Conservation (phyloP, 2,113 vertebrate species). For the Dinomys branickii region DNA sequence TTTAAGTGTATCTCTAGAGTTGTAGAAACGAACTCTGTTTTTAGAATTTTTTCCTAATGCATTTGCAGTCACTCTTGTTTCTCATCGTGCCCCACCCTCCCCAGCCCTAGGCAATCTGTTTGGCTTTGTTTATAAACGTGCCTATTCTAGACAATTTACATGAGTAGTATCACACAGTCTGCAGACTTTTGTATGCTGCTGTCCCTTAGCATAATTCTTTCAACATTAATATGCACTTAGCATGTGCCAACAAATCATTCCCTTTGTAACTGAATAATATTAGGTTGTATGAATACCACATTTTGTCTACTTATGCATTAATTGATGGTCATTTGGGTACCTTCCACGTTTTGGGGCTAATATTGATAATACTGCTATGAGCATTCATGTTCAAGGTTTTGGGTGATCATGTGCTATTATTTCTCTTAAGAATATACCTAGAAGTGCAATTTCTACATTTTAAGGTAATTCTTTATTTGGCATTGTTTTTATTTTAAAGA, state of each 20-base stretch:
- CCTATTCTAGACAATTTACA: background rate
- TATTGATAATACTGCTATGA: background rate
- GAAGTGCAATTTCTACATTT: background rate
- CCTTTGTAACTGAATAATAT: background rate
- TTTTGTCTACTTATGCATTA: background rate
- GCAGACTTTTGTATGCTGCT: background rate
- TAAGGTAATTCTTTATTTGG: background rate
- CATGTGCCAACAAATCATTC: background rate
- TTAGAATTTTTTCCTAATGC: background rate
- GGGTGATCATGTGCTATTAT: background rate
- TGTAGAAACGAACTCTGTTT: background rate
- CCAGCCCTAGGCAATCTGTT: background rate
- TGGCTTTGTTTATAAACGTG: background rate
- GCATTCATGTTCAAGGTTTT: background rate
- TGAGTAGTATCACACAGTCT: background rate
- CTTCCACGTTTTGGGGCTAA: background rate
- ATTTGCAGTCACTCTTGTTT: background rate
- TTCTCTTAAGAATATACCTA: background rate
- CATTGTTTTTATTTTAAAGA: no score
- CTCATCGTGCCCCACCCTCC: background rate
- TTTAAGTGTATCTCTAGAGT: background rate
- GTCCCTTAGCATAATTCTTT: background rate
- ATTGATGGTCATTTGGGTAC: background rate
- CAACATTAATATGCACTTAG: background rate
- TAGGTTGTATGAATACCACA: background rate